These are phyloP conservation scores for Indicator maculatus DNA, from an alignment of 2,113 vertebrate species.

Conservation along the genomic window DNA sequence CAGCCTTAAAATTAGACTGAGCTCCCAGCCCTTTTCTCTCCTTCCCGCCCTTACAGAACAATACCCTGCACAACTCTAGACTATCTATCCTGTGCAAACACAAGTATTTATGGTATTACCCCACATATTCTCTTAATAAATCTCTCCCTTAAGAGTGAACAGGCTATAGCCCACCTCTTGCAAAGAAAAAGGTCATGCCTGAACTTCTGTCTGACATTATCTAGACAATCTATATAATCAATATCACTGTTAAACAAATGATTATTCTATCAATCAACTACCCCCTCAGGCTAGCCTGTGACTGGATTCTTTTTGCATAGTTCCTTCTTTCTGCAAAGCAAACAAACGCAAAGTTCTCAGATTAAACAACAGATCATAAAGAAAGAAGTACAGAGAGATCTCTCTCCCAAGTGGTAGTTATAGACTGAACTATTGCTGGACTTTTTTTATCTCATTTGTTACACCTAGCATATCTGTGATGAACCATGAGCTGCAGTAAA, in stretches of 20 bases:
- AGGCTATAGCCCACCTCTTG: not conserved
- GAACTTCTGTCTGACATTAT: not conserved
- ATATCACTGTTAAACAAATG: slow-evolving; percentile 21
- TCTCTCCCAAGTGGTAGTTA: not conserved
- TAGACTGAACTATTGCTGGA: not conserved
- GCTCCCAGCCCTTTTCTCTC: not conserved
- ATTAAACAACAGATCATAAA: not conserved
- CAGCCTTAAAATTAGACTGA: not conserved
- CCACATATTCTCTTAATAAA: not conserved
- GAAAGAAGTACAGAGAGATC: not conserved
- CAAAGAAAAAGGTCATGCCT: not conserved
- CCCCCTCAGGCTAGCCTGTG: not conserved
- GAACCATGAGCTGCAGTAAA: not conserved
- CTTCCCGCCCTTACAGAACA: not conserved
- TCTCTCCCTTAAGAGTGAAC: not conserved
- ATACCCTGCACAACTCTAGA: not conserved
- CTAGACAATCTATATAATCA: not conserved
- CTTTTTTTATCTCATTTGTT: not conserved
- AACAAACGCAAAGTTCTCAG: not conserved
- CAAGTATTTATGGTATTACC: not conserved
- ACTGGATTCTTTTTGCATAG: not conserved
- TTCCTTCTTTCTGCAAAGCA: not conserved
- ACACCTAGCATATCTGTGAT: not conserved
- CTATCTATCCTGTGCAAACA: not conserved
- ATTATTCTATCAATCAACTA: slow-evolving; percentile 17